Evolutionary conservation across 2,888 invertebrate species (phyloP), one percentile per base, ranked within the genome.

Genomic region (Orthosia incerta): DNA sequence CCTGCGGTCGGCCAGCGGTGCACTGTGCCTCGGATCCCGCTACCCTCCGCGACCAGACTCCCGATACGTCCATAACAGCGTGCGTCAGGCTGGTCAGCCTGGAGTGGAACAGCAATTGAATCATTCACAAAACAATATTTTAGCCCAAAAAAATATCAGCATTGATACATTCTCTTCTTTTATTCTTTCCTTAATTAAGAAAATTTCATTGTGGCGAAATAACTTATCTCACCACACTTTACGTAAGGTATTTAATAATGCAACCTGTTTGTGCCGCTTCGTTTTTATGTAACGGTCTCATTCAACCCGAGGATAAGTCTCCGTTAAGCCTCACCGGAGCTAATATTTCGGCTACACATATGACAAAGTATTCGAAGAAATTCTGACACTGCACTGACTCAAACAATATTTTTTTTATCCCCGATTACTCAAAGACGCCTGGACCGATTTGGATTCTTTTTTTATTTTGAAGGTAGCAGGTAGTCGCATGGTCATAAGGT

Each of bases 211-310:
- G 46, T 39, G 65, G 51, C 26, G 12, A 55, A 67, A 76, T 59
- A 82, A 60, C 59, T 63, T 71, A 57, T 59, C 57, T 46, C 62
- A 56, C 71, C 57, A 48, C 55, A 60, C 20, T 83, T 78, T 79
- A 66, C 45, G 50, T 59, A 63, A 70, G 57, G 53, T 79, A 59
- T 79, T 79, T 76, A 81, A 75, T 81, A 81, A 84, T 81, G 68
- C 71, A 84, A 68, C 69, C 65, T 67, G 63, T 83, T 80, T 74
- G 68, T 20, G 67, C 57, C 68, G 79, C 63, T 67, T 63, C 16
- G 45, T 76, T 81, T 76, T 84, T 69, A 81, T 76, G 85, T 71
- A 71, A 81, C 66, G 71, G 70, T 76, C 83, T 79, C 64, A 64
- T 79, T 63, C 23, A 64, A 59, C 48, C 63, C 46, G 16, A 18